Evolutionary conservation across 2,888 invertebrate species (phyloP).

Genomic region (Portevinia maculata): DNA sequence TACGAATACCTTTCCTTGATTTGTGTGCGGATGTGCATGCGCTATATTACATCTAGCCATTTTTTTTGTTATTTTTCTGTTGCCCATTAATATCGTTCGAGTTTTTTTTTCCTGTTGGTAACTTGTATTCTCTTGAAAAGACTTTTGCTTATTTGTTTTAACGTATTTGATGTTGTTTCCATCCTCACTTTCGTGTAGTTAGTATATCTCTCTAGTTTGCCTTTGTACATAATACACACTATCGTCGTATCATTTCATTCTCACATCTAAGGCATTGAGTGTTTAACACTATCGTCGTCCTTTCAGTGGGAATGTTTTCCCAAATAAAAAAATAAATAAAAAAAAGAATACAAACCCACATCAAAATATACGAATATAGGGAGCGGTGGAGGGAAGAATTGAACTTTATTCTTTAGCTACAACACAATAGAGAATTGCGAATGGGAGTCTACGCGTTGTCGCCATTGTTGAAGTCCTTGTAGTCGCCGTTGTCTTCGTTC

Average conservation of each 20-base stretch:
- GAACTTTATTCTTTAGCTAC: slow-evolving; percentile 44
- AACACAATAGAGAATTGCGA: slow-evolving; percentile 41
- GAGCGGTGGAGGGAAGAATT: background rate
- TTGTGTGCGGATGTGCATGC: slow-evolving; percentile 1
- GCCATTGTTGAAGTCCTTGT: too few relatives aligned
- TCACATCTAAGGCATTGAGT: slow-evolving; percentile 63
- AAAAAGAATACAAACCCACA: background rate
- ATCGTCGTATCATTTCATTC: slow-evolving; percentile 57
- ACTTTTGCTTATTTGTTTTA: slow-evolving; percentile 46
- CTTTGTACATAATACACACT: slow-evolving; percentile 33
- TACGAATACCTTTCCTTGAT: background rate
- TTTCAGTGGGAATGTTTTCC: slow-evolving; percentile 54
- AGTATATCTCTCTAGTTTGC: slow-evolving; percentile 31
- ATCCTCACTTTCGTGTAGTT: slow-evolving; percentile 32
- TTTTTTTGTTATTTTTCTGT: slow-evolving; percentile 18
- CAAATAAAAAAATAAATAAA: slow-evolving; percentile 34
- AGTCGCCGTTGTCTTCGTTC: background rate
- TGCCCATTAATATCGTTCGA: slow-evolving; percentile 35
- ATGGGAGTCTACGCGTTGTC: slow-evolving; percentile 37
- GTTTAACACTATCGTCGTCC: slow-evolving; percentile 62
- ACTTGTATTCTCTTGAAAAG: slow-evolving; percentile 26
- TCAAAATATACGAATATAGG: background rate
- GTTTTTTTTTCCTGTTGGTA: slow-evolving; percentile 9
- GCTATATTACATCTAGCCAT: slow-evolving; percentile 8
- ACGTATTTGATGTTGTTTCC: background rate